Evolutionary conservation across 1,140 invertebrate species (phyloP), one percentile per base, ranked within the genome.

Genomic region (Drosophila micromelanica): DNA sequence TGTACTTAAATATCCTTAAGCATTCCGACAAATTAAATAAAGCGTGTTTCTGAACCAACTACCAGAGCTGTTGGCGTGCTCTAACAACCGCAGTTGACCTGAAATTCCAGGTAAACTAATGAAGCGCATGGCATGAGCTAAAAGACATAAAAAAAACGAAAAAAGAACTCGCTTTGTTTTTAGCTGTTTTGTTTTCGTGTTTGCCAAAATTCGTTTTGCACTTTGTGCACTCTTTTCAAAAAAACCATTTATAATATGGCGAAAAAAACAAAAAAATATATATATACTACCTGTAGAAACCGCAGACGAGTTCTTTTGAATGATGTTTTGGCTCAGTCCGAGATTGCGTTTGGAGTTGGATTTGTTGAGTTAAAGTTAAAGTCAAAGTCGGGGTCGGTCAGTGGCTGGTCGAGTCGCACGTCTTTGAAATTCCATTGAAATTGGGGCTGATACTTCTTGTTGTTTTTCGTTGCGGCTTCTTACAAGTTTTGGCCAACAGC

Each of bases 31-130:
- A 45, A 45, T 45, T 45, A 5, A 35, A n/a, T 54, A 27, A 52
- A 42, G 15, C 40, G 27, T 61, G 54, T 60, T 68, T 42, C 48
- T 57, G 23, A 20, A 11, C 20, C 40, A 27, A 7, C 38, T 45
- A 23, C 55, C 55, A 40, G 37, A 43, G 20, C 9, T 57, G 55
- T 60, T 23, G 13, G 43, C 45, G 42, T 35, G 54, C 38, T 49
- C 76, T 64, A 57, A 76, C 73, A 55, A 43, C 30, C 43, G 51
- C 55, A 60, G 61, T 72, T 85, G 73, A 80, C 80, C 80, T 85
- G 69, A 74, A 85, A 85, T 85, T 77, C 80, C 71, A 63, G 71
- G 46, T 70, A 76, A 81, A 76, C 82, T 81, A 87, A 82, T 86
- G 71, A 87, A 86, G 60, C 67, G 61, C 72, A 48, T 60, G 55